Percentiles rank a stretch among this genome's conserved stretches.
These are phyloP conservation scores for Microplitis manilae DNA, from an alignment of 2,888 invertebrate genomes.

Conservation along the genomic window DNA sequence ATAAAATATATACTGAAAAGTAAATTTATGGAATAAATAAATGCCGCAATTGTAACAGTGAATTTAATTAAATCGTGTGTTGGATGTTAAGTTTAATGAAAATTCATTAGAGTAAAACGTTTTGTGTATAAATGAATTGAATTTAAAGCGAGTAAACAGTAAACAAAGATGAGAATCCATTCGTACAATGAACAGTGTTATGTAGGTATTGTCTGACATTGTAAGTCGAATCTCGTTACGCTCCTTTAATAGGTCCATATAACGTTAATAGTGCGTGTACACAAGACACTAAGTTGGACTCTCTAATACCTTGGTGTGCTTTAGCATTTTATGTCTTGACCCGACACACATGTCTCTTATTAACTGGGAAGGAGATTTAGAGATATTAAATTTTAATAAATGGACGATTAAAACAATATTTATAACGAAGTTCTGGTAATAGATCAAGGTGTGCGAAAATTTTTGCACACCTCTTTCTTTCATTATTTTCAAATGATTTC, in stretches of 20 bases:
- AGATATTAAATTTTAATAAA: no score
- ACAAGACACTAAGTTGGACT: background rate
- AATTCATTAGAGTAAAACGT: background rate
- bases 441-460: no score
- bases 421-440: no score
- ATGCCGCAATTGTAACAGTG: background rate
- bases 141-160: background rate
- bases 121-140: background rate
- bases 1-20: background rate
- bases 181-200: background rate
- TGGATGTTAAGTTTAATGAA: background rate
- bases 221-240: background rate
- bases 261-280: conserved; percentile 13
- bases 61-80: background rate
- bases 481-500: no score
- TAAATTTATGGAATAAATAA: background rate
- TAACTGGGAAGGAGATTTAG: background rate
- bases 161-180: background rate
- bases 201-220: background rate
- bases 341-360: background rate
- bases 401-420: no score
- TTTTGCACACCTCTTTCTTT: no score
- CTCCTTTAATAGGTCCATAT: background rate
- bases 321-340: conserved; percentile 1
- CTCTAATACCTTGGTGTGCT: background rate